phyloP scores from a whole-genome alignment of 2,888 invertebrate genomes.

The Lacanobia wlatinum region DNA sequence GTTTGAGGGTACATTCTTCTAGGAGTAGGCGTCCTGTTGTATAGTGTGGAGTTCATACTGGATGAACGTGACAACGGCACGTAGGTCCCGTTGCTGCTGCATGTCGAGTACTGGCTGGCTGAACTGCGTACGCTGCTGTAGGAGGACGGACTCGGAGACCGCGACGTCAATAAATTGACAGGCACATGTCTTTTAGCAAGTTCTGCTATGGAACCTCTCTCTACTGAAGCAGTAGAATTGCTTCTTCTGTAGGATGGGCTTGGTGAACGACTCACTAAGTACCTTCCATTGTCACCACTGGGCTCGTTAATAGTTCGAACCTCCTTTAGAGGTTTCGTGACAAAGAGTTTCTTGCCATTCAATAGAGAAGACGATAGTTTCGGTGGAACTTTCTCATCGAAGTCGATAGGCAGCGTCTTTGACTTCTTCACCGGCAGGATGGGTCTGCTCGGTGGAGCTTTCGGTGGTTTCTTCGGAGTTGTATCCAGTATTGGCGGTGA shows the following conservation, averaged over 20 bases:
- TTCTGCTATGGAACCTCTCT: slow-evolving; percentile 88
- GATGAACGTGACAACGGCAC: slow-evolving; percentile 85
- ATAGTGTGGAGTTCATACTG: slow-evolving; percentile 83
- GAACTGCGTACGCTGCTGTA: slow-evolving; percentile 85
- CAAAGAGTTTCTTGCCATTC: slow-evolving; percentile 83
- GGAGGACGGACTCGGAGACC: slow-evolving; percentile 91
- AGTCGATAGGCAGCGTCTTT: slow-evolving; percentile 86
- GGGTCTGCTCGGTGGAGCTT: slow-evolving; percentile 80
- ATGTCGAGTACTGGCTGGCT: slow-evolving; percentile 86
- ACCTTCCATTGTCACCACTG: slow-evolving; percentile 76
- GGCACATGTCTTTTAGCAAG: slow-evolving; percentile 85
- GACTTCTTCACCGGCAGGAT: slow-evolving; percentile 87
- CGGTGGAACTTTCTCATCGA: slow-evolving; percentile 84
- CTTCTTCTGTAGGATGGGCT: slow-evolving; percentile 85
- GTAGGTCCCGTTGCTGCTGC: slow-evolving; percentile 86
- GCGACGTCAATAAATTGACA: slow-evolving; percentile 80
- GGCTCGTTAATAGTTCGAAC: slow-evolving; percentile 81
- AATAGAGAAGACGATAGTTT: slow-evolving; percentile 76
- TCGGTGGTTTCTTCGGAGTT: slow-evolving; percentile 87
- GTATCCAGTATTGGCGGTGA: slow-evolving; percentile 85
- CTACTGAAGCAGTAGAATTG: slow-evolving; percentile 82
- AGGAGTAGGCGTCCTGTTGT: slow-evolving; percentile 89
- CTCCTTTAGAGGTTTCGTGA: slow-evolving; percentile 86
- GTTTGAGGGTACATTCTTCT: slow-evolving; percentile 93
- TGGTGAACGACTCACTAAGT: slow-evolving; percentile 79